Evolutionary conservation across 2,113 vertebrate genomes (phyloP), one percentile per base, ranked within the genome.

Genomic region (Brachionichthys hirsutus): DNA sequence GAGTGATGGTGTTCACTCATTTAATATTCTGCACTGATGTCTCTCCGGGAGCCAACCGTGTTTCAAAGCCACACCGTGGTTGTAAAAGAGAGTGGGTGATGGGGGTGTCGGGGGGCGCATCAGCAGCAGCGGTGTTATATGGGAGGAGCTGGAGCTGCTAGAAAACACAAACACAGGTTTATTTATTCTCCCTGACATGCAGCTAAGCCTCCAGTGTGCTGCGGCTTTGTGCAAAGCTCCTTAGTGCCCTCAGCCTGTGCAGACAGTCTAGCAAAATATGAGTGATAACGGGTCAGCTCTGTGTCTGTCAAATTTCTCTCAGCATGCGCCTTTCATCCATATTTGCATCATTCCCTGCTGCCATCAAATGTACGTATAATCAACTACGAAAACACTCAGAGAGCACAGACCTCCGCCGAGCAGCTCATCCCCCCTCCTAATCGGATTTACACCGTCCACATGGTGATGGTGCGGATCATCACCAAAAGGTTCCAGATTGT

Each of bases 151-250:
- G 12, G 43, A 13, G 53, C 0, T 78, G 64, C 68, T 70, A 70
- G 57, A 80, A 87, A 87, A 77, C 82, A 81, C 79, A 84, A 84
- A 87, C 75, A 83, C 75, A 70, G 82, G 77, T 88, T 89, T 89
- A 82, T 87, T 87, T 87, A 73, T 86, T 73, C 84, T 77, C 78
- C 40, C 67, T 84, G 81, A 84, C 77, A 74, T 76, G 55, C 74
- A 75, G 75, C 77, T 87, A 75, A 81, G 83, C 86, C 76, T 67
- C 63, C 55, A 60, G 41, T 34, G 75, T 64, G 67, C 73, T 56
- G 75, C 66, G 51, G 85, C 78, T 48, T 40, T 62, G 60, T 56
- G 71, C 76, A 84, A 85, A 88, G 80, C 85, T 84, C 73, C 84
- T 87, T 82, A 82, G 70, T 70, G 75, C 51, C 77, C 62, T 54